Conservation (phyloP, 2,113 vertebrate genomes). For the Vulpes ferrilata region DNA sequence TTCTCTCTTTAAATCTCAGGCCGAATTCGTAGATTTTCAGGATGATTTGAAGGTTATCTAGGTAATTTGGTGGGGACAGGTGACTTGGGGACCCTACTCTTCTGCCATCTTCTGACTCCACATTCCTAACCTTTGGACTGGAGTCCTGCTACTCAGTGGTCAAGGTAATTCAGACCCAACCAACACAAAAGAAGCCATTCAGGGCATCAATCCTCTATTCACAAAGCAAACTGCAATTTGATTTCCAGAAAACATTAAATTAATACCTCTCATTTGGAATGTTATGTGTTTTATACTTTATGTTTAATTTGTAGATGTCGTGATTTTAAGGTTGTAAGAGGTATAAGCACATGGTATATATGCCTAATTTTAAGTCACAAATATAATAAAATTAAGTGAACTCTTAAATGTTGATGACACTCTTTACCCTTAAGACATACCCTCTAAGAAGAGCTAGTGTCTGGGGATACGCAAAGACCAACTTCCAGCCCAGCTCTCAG, state of each 20-base stretch:
- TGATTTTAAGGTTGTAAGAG: constrained; percentile 10
- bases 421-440: background rate
- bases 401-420: background rate
- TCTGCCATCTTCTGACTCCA: background rate
- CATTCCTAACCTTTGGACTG: background rate
- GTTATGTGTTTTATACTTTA: constrained; percentile 16
- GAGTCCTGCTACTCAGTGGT: background rate
- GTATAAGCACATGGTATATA: background rate
- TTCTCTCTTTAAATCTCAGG: too few species aligned
- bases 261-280: constrained; percentile 32
- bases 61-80: too few species aligned
- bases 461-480: background rate
- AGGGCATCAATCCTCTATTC: background rate
- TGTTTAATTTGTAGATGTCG: background rate
- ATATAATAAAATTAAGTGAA: background rate
- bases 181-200: background rate
- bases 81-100: too few species aligned
- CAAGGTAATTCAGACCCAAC: background rate
- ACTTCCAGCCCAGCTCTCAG: background rate
- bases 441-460: background rate
- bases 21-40: too few species aligned
- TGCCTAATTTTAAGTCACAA: background rate
- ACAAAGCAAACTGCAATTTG: background rate
- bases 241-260: background rate
- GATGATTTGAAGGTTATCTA: too few species aligned